phyloP scores from a whole-genome alignment of 2,797 vertebrate species.

The Chiroxiphia lanceolata region DNA sequence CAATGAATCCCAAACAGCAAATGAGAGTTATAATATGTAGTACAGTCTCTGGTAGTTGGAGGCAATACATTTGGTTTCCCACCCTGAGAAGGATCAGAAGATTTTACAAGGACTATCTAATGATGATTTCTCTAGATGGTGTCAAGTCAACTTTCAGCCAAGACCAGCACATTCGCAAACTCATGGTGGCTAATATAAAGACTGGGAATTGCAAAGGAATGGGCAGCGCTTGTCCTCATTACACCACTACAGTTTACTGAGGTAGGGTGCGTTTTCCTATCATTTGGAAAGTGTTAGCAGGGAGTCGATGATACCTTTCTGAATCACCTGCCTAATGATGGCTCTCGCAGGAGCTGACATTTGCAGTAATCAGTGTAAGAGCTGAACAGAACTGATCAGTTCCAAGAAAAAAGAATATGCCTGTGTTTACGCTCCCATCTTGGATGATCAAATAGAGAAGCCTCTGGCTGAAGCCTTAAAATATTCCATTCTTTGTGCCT shows the following conservation, averaged over 20 bases:
- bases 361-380: neutral
- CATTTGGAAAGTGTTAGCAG: neutral
- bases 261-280: neutral
- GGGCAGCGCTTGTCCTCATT: neutral
- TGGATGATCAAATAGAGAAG: neutral
- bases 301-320: neutral
- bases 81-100: neutral
- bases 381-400: neutral
- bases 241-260: neutral
- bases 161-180: neutral
- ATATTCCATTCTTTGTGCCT: neutral
- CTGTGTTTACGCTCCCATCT: neutral
- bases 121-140: neutral
- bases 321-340: neutral
- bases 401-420: neutral
- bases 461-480: neutral
- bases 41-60: neutral
- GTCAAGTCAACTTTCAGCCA: accelerated
- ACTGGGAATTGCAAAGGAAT: neutral
- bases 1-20: neutral
- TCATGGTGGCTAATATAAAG: neutral
- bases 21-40: neutral
- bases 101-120: neutral
- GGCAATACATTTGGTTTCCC: neutral
- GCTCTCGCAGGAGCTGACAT: neutral